Percentiles rank a stretch among this genome's conserved stretches.
These are phyloP conservation scores for Barbus barbus DNA, from an alignment of 2,113 vertebrate species.

Conservation along the genomic window DNA sequence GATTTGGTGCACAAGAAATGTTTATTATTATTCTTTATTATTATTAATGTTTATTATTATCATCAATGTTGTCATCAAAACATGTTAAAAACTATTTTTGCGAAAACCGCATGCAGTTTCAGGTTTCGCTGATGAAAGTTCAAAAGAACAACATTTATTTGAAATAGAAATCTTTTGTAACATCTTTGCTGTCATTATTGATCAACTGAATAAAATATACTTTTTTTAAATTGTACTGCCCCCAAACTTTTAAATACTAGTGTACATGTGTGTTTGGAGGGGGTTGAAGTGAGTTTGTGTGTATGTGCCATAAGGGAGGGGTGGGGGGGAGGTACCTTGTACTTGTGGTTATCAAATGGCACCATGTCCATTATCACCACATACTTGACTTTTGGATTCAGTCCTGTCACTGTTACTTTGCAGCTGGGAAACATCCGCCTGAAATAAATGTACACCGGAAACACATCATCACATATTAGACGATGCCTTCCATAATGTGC, in stretches of 20 bases:
- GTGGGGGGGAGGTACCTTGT: slow-evolving; percentile 60
- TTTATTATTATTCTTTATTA: no score
- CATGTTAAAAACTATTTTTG: neutral
- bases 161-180: neutral
- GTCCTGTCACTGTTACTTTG: slow-evolving; percentile 61
- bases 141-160: neutral
- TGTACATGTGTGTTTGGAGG: neutral
- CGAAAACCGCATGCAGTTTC: neutral
- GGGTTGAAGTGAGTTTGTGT: neutral
- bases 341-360: slow-evolving; percentile 64
- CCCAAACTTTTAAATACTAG: neutral
- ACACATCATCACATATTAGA: slow-evolving; percentile 9
- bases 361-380: slow-evolving; percentile 67
- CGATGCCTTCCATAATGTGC: neutral
- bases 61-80: neutral
- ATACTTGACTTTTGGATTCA: slow-evolving; percentile 63
- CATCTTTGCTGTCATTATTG: no score
- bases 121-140: neutral
- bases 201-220: neutral
- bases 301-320: slow-evolving; percentile 7
- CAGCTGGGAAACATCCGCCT: slow-evolving; percentile 67
- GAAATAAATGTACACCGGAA: slow-evolving; percentile 6
- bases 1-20: no score
- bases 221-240: neutral
- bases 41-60: no score